These are phyloP conservation scores for Drosophila triauraria DNA, from an alignment of 1,140 invertebrate genomes.

Conservation along the genomic window DNA sequence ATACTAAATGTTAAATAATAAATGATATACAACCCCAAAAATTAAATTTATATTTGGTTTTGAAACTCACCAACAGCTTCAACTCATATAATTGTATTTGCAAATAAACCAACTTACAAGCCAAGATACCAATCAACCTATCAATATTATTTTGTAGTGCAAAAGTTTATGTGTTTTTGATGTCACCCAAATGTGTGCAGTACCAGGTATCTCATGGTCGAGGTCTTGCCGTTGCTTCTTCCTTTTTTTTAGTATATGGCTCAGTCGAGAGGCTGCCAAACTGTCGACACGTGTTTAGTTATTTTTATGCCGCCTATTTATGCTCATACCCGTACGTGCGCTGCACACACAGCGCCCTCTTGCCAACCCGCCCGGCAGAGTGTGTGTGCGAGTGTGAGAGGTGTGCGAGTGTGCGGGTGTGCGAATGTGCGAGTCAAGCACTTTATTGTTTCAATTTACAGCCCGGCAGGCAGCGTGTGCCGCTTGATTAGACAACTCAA, in stretches of 20 bases:
- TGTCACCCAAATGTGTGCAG: too few species aligned
- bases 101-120: too few species aligned
- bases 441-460: constrained; percentile 83
- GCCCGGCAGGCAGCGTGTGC: constrained; percentile 62
- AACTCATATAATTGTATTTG: background rate
- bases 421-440: constrained; percentile 68
- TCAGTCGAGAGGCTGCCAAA: constrained; percentile 61
- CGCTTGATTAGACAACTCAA: constrained; percentile 82
- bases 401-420: constrained; percentile 13
- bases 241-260: constrained; percentile 17
- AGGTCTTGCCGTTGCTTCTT: constrained; percentile 1
- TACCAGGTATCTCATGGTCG: constrained; percentile 10
- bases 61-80: too few species aligned
- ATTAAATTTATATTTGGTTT: too few species aligned
- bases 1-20: too few species aligned
- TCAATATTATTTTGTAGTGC: background rate
- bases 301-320: constrained; percentile 83
- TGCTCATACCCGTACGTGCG: constrained; percentile 70
- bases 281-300: constrained; percentile 83
- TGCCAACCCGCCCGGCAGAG: background rate
- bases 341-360: constrained; percentile 47
- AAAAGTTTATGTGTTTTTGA: background rate
- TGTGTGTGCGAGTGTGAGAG: background rate
- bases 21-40: too few species aligned
- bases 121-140: background rate